Evolutionary conservation across 2,888 invertebrate genomes (phyloP), one percentile per base, ranked within the genome.

Genomic region (Agelastica alni): DNA sequence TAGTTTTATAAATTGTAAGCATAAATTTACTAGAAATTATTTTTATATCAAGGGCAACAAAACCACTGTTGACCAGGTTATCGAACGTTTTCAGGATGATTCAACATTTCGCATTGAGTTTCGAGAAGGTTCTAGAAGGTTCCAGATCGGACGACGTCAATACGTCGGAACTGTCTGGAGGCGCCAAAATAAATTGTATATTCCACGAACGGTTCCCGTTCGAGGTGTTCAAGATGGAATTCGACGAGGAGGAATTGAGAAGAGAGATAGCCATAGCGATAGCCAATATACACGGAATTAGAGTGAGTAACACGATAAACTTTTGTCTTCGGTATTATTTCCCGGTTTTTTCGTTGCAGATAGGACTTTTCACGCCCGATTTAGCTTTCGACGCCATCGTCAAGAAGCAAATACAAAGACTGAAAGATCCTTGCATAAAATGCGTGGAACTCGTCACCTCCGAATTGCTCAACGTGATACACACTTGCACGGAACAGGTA

Each of bases 341-440:
- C 9, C 2, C n/a, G 14, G 28, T 49, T 32, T 13, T 44, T 56
- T 17, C 80, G 68, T 83, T 63, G 30, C 34, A 95, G 80, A 94
- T 98, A 66, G 99, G 99, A 73, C 84, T 99, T 53, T 99, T 99
- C 80, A 99, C 99, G 20, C 99, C 99, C 5, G 99, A 99, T 79
- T 96, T 97, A 95, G 99, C 99, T 49, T 99, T 99, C 77, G 99
- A 99, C 79, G 97, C 96, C 49, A 99, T 99, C 72, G 99, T 99
- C 32, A 99, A 99, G 81, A 96, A 96, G 76, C 99, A 99, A 82
- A 99, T 99, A 67, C 84, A 87, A 42, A 85, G 93, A 67, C 85
- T 98, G 71, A 96, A 96, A 80, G 96, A 96, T 78, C 99, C 99
- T n/a, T 92, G 95, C 70, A 82, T 99, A 66, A 98, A 98, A 78